Evolutionary conservation across 2,113 vertebrate genomes (phyloP).

Genomic region (Pelvicachromis taeniatus): DNA sequence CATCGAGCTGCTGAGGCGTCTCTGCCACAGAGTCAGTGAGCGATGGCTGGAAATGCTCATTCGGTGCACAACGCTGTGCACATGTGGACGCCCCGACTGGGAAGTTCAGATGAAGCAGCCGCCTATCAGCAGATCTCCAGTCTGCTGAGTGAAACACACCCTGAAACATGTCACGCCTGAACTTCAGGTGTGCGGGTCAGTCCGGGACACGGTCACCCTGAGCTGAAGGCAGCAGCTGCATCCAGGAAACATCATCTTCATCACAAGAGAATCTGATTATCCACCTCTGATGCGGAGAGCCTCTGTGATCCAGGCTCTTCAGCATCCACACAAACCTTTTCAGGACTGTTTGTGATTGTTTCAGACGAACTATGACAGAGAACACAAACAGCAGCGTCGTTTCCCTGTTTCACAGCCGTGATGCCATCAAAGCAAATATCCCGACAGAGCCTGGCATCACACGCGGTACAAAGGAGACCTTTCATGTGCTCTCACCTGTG

Average conservation of each 20-base stretch:
- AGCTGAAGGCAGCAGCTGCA: neutral
- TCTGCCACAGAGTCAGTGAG: neutral
- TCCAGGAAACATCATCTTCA: neutral
- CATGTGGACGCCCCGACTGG: neutral
- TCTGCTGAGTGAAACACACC: neutral
- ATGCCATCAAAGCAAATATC: neutral
- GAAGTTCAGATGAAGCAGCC: neutral
- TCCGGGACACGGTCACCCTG: neutral
- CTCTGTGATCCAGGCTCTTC: neutral
- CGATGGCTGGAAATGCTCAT: neutral
- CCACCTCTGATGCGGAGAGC: neutral
- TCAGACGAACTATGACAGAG: neutral
- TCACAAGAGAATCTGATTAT: neutral
- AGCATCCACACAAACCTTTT: neutral
- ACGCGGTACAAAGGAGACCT: neutral
- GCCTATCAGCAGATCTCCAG: neutral
- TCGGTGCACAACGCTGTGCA: neutral
- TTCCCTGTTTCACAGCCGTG: too few relatives aligned
- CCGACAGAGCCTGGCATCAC: neutral
- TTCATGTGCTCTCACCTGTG: neutral
- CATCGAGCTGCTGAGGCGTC: neutral
- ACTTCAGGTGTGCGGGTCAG: neutral
- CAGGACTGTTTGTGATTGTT: neutral
- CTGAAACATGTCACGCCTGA: neutral
- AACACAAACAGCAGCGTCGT: neutral